Percentiles rank a stretch among this genome's conserved stretches.
Conservation (phyloP, 2,797 vertebrate species). For the Knipowitschia caucasica region DNA sequence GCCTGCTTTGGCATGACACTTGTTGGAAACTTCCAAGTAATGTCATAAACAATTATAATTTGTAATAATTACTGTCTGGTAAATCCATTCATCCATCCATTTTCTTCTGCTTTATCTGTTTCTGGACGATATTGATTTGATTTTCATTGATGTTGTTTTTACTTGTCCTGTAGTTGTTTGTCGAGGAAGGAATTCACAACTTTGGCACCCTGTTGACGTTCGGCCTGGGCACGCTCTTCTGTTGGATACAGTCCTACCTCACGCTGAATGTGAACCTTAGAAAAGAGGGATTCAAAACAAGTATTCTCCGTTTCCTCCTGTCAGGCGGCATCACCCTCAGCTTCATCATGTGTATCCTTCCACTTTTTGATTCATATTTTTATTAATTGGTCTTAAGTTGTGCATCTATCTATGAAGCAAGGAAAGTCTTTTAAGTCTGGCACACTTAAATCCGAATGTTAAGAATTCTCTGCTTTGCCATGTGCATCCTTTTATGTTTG, state of each 20-base stretch:
- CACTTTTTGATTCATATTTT: neutral
- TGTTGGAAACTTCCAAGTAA: slow-evolving; percentile 92
- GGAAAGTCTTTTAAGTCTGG: no score
- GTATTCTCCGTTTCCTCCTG: slow-evolving; percentile 80
- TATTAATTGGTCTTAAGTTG: no score
- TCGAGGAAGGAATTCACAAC: slow-evolving; percentile 79
- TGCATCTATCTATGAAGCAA: no score
- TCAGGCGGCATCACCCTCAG: slow-evolving; percentile 82
- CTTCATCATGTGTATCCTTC: slow-evolving; percentile 90
- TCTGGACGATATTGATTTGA: no score
- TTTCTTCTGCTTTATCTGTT: no score
- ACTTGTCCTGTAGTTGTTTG: slow-evolving; percentile 69
- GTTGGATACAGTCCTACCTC: slow-evolving; percentile 89
- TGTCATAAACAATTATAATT: neutral
- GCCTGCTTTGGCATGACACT: slow-evolving; percentile 90
- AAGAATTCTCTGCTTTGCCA: no score
- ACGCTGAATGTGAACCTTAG: slow-evolving; percentile 85
- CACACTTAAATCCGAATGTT: no score
- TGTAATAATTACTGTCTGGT: neutral
- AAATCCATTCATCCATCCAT: no score
- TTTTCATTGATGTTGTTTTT: neutral
- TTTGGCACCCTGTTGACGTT: slow-evolving; percentile 82
- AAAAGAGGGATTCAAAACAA: slow-evolving; percentile 79
- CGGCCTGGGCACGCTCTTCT: slow-evolving; percentile 82
- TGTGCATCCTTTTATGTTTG: no score